A percentile compares a stretch with the other conserved stretches of the same genome.
These are phyloP conservation scores for Corydoras maculifer DNA, from an alignment of 2,113 vertebrate species.

Conservation along the genomic window DNA sequence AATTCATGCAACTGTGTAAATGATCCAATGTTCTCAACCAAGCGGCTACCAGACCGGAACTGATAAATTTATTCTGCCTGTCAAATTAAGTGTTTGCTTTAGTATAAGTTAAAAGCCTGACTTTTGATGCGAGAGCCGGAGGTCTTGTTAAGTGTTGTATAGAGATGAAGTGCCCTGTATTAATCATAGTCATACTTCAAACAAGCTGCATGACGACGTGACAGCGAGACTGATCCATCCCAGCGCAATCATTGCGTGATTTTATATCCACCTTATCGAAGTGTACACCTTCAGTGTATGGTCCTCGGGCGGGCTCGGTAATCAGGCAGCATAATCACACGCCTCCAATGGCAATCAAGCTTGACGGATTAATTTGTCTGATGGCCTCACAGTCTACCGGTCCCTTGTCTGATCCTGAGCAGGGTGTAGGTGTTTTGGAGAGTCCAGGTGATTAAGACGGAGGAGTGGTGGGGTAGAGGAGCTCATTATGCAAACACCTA, in stretches of 20 bases:
- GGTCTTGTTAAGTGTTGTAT: constrained; percentile 47
- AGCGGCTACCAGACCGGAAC: constrained; percentile 12
- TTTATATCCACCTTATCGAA: constrained; percentile 67
- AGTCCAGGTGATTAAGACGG: constrained; percentile 71
- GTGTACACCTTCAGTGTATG: constrained; percentile 54
- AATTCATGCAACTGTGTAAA: too few relatives aligned
- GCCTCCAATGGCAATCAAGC: constrained; percentile 70
- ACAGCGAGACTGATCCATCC: constrained; percentile 65
- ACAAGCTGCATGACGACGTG: constrained; percentile 60
- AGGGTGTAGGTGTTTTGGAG: constrained; percentile 76
- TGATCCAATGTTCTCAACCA: too few relatives aligned
- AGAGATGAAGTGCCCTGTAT: constrained; percentile 68
- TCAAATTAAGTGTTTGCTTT: constrained; percentile 49
- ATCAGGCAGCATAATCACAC: constrained; percentile 74
- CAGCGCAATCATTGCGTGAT: constrained; percentile 70
- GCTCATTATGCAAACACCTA: constrained; percentile 72
- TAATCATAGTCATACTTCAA: constrained; percentile 73
- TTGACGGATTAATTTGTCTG: constrained; percentile 67
- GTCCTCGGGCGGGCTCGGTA: constrained; percentile 68
- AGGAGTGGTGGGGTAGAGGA: constrained; percentile 60
- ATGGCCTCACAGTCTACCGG: constrained; percentile 50
- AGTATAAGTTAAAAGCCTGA: constrained; percentile 21
- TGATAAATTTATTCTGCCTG: constrained; percentile 20
- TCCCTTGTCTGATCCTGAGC: constrained; percentile 68
- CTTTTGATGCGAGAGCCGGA: constrained; percentile 43